Conservation (phyloP, 1,140 invertebrate genomes). For the Macrobrachium rosenbergii region DNA sequence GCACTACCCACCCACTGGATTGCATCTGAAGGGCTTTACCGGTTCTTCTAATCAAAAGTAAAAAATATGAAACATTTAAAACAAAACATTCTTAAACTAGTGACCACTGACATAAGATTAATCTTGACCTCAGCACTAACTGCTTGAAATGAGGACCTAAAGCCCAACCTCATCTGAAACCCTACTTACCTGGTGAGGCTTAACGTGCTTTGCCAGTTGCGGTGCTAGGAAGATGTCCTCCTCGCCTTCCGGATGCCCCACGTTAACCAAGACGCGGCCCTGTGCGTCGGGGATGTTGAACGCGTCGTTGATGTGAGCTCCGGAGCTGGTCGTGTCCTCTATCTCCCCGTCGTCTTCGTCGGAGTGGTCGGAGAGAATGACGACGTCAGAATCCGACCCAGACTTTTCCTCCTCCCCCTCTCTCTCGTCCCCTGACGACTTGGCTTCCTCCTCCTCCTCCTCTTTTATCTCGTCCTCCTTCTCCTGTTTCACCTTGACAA, state of each 20-base stretch:
- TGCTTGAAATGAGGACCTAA: too few species aligned
- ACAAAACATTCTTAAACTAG: too few species aligned
- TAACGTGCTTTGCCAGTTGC: conserved; percentile 92
- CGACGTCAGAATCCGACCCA: conserved; percentile 62
- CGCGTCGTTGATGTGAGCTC: conserved; percentile 73
- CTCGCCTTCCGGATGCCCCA: conserved; percentile 94
- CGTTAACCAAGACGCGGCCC: conserved; percentile 93
- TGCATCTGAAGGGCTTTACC: too few species aligned
- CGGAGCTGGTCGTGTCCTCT: conserved; percentile 79
- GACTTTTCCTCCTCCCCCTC: conserved; percentile 66
- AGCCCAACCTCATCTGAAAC: too few species aligned
- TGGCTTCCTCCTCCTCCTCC: conserved; percentile 60
- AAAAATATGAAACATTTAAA: too few species aligned
- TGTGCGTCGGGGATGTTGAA: conserved; percentile 93
- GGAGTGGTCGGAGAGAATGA: conserved; percentile 57
- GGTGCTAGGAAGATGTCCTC: conserved; percentile 93
- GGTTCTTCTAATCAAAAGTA: too few species aligned
- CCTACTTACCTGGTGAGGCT: conserved; percentile 87
- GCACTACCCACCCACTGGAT: too few species aligned
- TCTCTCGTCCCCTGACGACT: conserved; percentile 69
- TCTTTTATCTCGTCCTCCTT: conserved; percentile 10
- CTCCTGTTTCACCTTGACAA: not conserved
- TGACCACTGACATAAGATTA: too few species aligned
- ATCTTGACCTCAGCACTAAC: too few species aligned
- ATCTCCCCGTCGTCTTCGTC: conserved; percentile 72